Base-by-base conservation (phyloP, 2,113 vertebrate species). In the Pangasianodon gigas region DNA sequence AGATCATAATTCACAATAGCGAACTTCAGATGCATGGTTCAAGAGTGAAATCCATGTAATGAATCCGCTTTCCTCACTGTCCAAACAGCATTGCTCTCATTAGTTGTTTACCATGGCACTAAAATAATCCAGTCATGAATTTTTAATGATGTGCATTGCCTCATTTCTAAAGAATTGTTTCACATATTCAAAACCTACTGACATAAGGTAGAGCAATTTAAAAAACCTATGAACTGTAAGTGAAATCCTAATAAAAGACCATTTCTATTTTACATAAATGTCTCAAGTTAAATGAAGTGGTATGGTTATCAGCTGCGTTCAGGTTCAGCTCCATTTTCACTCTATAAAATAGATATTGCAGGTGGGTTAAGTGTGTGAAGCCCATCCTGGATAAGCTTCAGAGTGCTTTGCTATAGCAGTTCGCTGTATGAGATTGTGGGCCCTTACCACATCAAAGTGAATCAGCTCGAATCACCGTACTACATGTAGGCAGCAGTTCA, bases 401-500 rank as follows among this genome's bases (percentile, higher is more conserved):
- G 44, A 67, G 37, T 37, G 26, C 56, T 90, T 86, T 89, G 60
- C 48, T 74, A 81, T 29, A 87, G 80, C 86, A 74, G 60, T 54
- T 89, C 46, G 8, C 85, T 87, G 85, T 86, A 89, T 84, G 60
- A 90, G 87, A 74, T 46, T 85, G 87, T 85, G 58, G 90, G 83
- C 67, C 87, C 92, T 92, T 87, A 92, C 83, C 32, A 44, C 91
- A 94, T 95, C 92, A 92, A 94, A 94, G 94, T 93, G 93, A 93
- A 95, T 96, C 94, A 95, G 95, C 94, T 91, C 87, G 92, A 93
- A 93, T 92, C 91, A 89, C 74, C 86, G 75, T 80, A 77, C 94
- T 93, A 95, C 95, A 94, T 94, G 77, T 10, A 91, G 91, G 91
- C 94, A 95, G 94, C 94, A 94, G 94, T 95, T 94, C 91, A 90